These are phyloP conservation scores for Nansenia antarctica DNA, from an alignment of 2,113 vertebrate genomes.

Conservation along the genomic window DNA sequence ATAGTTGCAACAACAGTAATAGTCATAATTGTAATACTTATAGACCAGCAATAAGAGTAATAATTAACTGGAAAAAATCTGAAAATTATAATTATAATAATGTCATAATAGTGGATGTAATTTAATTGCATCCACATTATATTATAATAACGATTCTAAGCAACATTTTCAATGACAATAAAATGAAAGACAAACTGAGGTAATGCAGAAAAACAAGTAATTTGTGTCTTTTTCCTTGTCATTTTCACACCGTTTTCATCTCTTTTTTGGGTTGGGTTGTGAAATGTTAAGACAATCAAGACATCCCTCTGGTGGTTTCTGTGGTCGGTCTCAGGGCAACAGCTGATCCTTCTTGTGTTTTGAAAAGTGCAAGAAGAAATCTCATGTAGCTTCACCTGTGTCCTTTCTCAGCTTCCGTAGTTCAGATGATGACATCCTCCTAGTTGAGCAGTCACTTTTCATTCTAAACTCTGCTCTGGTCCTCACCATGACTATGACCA, in stretches of 20 bases:
- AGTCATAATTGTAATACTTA: slow-evolving; percentile 21
- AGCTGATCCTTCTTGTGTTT: no score
- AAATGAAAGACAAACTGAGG: slow-evolving; percentile 55
- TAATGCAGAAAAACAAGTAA: slow-evolving; percentile 59
- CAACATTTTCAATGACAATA: slow-evolving; percentile 28
- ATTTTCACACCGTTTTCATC: slow-evolving; percentile 19
- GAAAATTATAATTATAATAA: slow-evolving; percentile 14
- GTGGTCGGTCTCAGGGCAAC: slow-evolving; percentile 2
- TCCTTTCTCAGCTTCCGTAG: not conserved
- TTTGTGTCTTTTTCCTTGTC: slow-evolving; percentile 49
- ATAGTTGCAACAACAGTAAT: slow-evolving; percentile 19
- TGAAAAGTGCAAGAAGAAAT: no score
- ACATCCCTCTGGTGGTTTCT: not conserved
- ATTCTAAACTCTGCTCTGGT: not conserved
- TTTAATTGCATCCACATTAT: slow-evolving; percentile 1
- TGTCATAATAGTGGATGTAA: slow-evolving; percentile 16
- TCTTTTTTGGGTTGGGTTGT: not conserved
- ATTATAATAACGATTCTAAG: slow-evolving; percentile 17
- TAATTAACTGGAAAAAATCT: not conserved
- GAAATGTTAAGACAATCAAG: slow-evolving; percentile 24
- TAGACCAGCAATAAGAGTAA: slow-evolving; percentile 15
- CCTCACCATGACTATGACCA: slow-evolving; percentile 2
- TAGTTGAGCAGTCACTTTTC: not conserved
- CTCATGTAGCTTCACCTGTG: not conserved
- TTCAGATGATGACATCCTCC: not conserved